A percentile compares a stretch with the other conserved stretches of the same genome.
These are phyloP conservation scores for Ceramica pisi DNA, from an alignment of 2,888 invertebrate genomes.

Conservation along the genomic window DNA sequence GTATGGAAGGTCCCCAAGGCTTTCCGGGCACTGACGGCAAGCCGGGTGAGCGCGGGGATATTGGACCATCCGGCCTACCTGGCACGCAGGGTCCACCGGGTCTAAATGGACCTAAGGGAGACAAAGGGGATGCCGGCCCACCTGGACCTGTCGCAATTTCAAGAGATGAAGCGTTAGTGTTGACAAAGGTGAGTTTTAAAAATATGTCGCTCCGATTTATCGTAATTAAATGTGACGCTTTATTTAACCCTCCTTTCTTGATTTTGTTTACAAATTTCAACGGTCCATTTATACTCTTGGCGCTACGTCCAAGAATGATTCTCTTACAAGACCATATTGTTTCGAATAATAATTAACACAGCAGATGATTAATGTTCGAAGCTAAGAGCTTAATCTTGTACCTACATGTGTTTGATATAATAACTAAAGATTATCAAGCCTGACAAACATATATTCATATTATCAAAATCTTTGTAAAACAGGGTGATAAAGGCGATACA, in stretches of 20 bases:
- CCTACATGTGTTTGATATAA: neutral
- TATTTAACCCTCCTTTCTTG: too few species aligned
- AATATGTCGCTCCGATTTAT: neutral
- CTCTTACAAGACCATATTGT: conserved; percentile 17
- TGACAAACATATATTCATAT: neutral
- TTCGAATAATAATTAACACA: conserved; percentile 29
- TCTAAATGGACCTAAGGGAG: conserved; percentile 92
- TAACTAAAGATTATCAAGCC: neutral
- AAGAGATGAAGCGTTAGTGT: conserved; percentile 91
- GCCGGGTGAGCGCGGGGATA: conserved; percentile 93
- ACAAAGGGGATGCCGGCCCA: conserved; percentile 93
- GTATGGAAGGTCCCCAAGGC: conserved; percentile 92
- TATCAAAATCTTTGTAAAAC: conserved; percentile 35
- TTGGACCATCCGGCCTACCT: conserved; percentile 93
- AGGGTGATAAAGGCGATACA: conserved; percentile 88
- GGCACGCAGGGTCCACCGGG: conserved; percentile 93
- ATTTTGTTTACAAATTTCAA: neutral
- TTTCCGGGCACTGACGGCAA: conserved; percentile 92
- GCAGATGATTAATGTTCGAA: conserved; percentile 49
- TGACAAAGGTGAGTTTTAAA: conserved; percentile 87
- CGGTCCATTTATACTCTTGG: neutral
- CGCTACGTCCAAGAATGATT: neutral
- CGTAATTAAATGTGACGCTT: neutral
- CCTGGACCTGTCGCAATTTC: conserved; percentile 92
- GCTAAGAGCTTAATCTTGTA: conserved; percentile 44